Conservation (phyloP, 2,797 vertebrate genomes). For the Falco cherrug region DNA sequence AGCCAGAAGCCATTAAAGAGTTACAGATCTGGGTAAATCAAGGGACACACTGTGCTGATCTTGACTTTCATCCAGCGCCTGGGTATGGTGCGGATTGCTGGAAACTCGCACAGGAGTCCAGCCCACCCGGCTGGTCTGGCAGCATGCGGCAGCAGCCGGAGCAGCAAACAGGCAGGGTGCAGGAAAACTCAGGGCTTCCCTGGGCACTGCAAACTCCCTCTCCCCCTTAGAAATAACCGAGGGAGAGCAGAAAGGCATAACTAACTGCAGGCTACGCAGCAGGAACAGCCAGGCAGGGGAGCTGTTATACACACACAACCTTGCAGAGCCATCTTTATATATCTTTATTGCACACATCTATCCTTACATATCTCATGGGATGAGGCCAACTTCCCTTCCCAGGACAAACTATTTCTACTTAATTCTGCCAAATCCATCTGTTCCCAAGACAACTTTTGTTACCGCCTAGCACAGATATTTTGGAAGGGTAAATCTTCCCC, state of each 20-base stretch:
- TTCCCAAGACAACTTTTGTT: conserved; percentile 66
- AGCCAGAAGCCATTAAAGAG: not conserved
- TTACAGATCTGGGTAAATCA: not conserved
- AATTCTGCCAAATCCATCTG: conserved; percentile 61
- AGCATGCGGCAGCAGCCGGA: rapidly evolving
- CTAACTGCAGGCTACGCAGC: not conserved
- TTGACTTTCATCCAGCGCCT: not conserved
- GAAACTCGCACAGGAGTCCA: not conserved
- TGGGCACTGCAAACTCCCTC: not conserved
- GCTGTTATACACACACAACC: not conserved
- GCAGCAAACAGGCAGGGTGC: not conserved
- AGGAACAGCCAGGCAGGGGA: conserved; percentile 29
- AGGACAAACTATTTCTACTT: conserved; percentile 58
- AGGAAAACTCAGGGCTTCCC: not conserved
- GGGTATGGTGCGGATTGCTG: not conserved
- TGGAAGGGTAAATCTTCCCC: conserved; percentile 30
- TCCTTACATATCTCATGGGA: conserved; percentile 58
- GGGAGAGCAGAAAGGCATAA: not conserved
- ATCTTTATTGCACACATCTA: conserved; percentile 46
- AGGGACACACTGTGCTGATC: not conserved
- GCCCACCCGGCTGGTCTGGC: not conserved
- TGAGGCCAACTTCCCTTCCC: conserved; percentile 67
- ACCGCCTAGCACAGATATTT: conserved; percentile 35
- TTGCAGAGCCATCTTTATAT: conserved; percentile 21
- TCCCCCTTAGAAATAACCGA: not conserved